Evolutionary conservation across 2,888 invertebrate species (phyloP).

Genomic region (Steromphala cineraria): DNA sequence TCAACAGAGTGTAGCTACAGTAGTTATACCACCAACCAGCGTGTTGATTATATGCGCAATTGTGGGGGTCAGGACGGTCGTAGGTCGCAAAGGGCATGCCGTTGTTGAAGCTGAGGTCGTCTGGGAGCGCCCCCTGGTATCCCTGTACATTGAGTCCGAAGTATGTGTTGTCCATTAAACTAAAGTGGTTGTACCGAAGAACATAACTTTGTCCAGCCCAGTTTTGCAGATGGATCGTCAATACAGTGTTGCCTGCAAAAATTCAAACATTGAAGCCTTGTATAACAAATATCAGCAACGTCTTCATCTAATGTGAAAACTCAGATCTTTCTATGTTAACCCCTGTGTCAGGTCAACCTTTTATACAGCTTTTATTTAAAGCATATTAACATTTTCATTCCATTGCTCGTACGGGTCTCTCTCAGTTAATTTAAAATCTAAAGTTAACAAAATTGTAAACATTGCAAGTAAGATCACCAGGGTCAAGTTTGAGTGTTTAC

Average conservation of each 20-base stretch:
- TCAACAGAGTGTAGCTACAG: constrained; percentile 58
- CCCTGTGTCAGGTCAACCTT: too few species aligned
- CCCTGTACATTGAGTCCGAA: constrained; percentile 47
- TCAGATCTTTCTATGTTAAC: too few species aligned
- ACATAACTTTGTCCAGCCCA: constrained; percentile 44
- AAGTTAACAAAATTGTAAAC: too few species aligned
- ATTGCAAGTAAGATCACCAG: too few species aligned
- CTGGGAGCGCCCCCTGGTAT: constrained; percentile 42
- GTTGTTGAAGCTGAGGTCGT: constrained; percentile 60
- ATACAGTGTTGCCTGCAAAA: constrained; percentile 50
- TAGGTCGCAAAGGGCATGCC: constrained; percentile 54
- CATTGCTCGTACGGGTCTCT: too few species aligned
- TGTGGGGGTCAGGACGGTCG: constrained; percentile 51
- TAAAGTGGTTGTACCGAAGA: constrained; percentile 50
- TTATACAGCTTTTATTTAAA: too few species aligned
- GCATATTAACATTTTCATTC: too few species aligned
- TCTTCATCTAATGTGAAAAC: too few species aligned
- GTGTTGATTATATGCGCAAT: constrained; percentile 58
- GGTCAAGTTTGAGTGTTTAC: too few species aligned
- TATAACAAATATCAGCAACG: too few species aligned
- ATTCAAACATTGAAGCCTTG: too few species aligned
- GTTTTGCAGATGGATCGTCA: constrained; percentile 59
- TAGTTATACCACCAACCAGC: constrained; percentile 70
- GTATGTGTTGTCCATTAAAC: background rate
- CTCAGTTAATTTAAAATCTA: too few species aligned